Base-by-base conservation (phyloP, 2,888 invertebrate species). In the Allygus modestus region DNA sequence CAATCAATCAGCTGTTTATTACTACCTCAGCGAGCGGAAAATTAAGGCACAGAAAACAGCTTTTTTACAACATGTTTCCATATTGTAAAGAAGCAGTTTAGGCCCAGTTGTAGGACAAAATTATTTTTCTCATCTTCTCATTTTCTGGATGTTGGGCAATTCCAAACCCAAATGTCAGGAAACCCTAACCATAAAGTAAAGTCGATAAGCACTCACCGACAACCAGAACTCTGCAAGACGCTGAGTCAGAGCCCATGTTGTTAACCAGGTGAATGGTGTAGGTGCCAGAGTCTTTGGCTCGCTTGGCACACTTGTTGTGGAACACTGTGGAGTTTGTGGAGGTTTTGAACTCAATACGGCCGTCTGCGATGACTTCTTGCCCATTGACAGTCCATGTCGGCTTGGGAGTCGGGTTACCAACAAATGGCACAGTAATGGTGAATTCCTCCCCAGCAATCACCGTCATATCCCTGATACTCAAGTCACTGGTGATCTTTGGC, bases 361-460 rank as follows among this genome's bases (percentile, higher is more conserved):
- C 94, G 89, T 96, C 96, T 15, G 94, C 93, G 86, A 94, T 91
- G 5, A 97, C 94, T 89, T 97, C 96, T 87, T 96, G 95, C 83
- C 97, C 97, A 90, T 98, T 98, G 86, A 98, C 94, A 84, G 95
- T 94, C 98, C 98, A 99, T n/a, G 92, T 92, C 83, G 97, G 96
- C 91, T 94, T 96, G 7, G 98, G 98, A 87, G 94, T 94, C 0
- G 98, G 99, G 89, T 96, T 96, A 87, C 96, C 97, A 69, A 90
- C 91, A 91, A 96, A 99, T 37, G 99, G 99, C 81, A 99, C 98
- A 28, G 97, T 97, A 88, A 99, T 97, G 88, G 96, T 97, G 91
- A 99, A 97, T 90, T 97, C 97, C 91, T 99, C 97, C 37, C 98
- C 98, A 84, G 98, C 98, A 89, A 97, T 97, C 23, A 98, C 98